Evolutionary conservation across 2,888 invertebrate genomes (phyloP), one percentile per base, ranked within the genome.

Genomic region (Ormyrus rosae): DNA sequence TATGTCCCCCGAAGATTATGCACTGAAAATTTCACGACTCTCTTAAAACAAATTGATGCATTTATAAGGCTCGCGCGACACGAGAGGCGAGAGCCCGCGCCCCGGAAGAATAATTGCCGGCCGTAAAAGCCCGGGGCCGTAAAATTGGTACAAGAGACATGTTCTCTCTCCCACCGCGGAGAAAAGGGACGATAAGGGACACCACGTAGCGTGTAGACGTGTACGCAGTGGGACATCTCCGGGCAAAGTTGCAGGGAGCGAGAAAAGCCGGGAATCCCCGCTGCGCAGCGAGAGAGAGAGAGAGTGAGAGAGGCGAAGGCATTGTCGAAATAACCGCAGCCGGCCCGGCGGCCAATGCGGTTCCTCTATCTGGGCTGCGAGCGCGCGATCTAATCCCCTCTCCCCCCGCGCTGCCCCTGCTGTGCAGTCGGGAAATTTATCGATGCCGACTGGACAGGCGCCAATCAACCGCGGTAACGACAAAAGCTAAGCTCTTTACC

Each of bases 381-480:
- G 56, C 48, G 46, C 50, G 64, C 71, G 69, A 68, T 75, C 80
- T 80, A 71, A 67, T 80, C 71, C 75, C 70, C 79, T 13, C 51
- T 55, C 34, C 10, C 34, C 71, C 1, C 19, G 19, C 19, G 2
- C 19, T 19, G 19, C 19, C 50, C 34, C 19, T 19, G 19, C 19
- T 1, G 63, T 11, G 53, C n/a, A 34, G 70, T 7, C 34, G 9
- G 72, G 64, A 79, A 78, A 76, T 79, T 80, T 78, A 82, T 80
- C 82, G 82, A 80, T 78, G 74, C 65, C 71, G 34, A 34, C 80
- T 82, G 82, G 82, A 80, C 80, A 80, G 78, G 68, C 78, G 82
- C 80, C 82, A 82, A 82, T 82, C 82, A 82, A 78, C 69, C 81
- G 55, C 64, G 63, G 70, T 73, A 60, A 71, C 81, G 81, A 71